Evolutionary conservation across 2,888 invertebrate species (phyloP).

Genomic region (Aphidoletes aphidimyza): DNA sequence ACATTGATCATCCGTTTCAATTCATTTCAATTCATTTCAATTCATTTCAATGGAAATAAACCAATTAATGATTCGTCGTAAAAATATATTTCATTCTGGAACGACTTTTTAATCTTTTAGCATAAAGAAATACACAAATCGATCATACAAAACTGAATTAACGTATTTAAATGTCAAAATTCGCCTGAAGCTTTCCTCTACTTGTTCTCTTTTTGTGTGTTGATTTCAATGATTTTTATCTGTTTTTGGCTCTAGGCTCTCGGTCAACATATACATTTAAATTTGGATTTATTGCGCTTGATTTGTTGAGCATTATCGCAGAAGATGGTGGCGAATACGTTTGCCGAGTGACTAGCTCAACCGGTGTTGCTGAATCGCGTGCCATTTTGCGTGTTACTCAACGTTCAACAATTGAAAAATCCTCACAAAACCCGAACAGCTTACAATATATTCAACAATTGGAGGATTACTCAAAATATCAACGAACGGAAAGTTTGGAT

Average conservation of each 20-base stretch:
- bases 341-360: constrained; percentile 86
- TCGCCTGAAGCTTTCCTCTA: not conserved
- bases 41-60: no score
- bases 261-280: constrained; percentile 94
- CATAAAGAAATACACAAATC: no score
- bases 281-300: constrained; percentile 96
- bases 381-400: constrained; percentile 83
- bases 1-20: no score
- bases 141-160: not conserved
- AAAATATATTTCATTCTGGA: constrained; percentile 1
- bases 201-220: not conserved
- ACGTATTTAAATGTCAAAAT: not conserved
- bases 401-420: constrained; percentile 84
- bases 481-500: constrained; percentile 85
- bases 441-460: constrained; percentile 89
- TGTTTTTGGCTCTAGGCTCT: constrained; percentile 75
- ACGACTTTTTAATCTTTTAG: constrained; percentile 10
- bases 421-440: constrained; percentile 91
- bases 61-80: constrained; percentile 34
- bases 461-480: constrained; percentile 89
- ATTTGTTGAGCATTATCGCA: constrained; percentile 84
- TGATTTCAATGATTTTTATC: not conserved
- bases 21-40: no score
- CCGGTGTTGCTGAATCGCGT: constrained; percentile 87
- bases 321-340: constrained; percentile 92